Conservation (phyloP, 30 jellyfish, hydroid and myxozoan genomes). For the Cassiopea xamachana region DNA sequence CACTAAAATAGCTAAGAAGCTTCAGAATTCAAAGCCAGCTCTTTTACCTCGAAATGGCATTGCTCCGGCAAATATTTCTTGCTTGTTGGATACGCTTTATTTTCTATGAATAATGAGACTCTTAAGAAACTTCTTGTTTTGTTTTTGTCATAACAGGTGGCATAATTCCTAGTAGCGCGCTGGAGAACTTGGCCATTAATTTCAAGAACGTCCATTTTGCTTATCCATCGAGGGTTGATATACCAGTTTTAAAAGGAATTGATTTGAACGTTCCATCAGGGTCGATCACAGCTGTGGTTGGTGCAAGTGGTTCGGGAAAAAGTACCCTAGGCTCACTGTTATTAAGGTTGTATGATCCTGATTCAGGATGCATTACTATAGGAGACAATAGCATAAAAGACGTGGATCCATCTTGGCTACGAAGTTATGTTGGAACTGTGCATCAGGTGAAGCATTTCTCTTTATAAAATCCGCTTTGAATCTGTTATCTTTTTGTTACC, state of each 20-base stretch:
- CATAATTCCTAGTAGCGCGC: conserved; percentile 44
- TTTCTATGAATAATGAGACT: no score
- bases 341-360: conserved; percentile 88
- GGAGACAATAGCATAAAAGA: conserved; percentile 80
- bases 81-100: no score
- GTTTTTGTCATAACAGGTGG: conserved; percentile 83
- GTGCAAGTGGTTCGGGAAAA: conserved; percentile 99
- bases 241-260: conserved; percentile 67
- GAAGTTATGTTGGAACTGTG: conserved; percentile 92
- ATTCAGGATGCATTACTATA: conserved; percentile 73
- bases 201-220: conserved; percentile 77
- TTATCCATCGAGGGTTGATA: conserved; percentile 80
- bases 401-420: conserved; percentile 91
- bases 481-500: no score
- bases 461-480: no score
- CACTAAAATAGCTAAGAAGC: no score
- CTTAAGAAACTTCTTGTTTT: not conserved
- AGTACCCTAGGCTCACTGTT: conserved; percentile 96
- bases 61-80: no score
- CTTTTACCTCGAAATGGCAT: no score
- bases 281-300: conserved; percentile 90
- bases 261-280: conserved; percentile 82
- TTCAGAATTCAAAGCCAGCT: no score
- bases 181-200: conserved; percentile 64
- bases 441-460: conserved; percentile 72